Percentiles rank a stretch among this genome's conserved stretches.
These are phyloP conservation scores for Orthonyx spaldingii DNA, from an alignment of 2,113 vertebrate genomes.

Conservation along the genomic window DNA sequence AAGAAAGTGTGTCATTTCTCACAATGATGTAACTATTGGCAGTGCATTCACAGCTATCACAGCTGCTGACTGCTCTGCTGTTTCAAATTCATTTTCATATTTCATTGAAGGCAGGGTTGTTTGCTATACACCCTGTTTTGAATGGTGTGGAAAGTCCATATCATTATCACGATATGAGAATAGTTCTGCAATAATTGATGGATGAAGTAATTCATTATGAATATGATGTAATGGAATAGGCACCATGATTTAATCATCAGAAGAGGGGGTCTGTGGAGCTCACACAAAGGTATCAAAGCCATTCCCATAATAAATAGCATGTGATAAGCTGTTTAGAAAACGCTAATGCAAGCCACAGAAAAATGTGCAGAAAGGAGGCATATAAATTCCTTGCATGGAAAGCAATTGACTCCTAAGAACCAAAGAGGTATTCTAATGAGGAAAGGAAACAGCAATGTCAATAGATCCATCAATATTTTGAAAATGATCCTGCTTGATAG, in stretches of 20 bases:
- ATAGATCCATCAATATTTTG: background rate
- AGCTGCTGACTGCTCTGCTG: background rate
- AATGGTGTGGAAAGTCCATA: background rate
- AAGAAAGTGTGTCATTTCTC: background rate
- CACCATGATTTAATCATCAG: background rate
- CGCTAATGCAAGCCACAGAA: background rate
- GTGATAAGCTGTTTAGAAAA: slow-evolving; percentile 38
- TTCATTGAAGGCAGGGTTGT: background rate
- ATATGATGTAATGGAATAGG: slow-evolving; percentile 19
- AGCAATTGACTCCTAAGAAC: background rate
- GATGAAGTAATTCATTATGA: slow-evolving; percentile 32
- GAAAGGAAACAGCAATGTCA: background rate
- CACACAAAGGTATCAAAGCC: background rate
- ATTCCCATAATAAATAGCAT: slow-evolving; percentile 13
- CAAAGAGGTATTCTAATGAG: background rate
- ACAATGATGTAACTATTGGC: background rate
- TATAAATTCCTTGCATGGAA: background rate
- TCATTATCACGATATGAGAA: background rate
- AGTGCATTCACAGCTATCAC: background rate
- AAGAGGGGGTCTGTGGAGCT: background rate
- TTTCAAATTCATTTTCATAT: slow-evolving; percentile 28
- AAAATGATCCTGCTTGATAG: background rate
- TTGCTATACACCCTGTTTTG: background rate
- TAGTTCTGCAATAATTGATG: slow-evolving; percentile 10
- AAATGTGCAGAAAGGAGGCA: background rate